A percentile compares a stretch with the other conserved stretches of the same genome.
These are phyloP conservation scores for Cheirogaleus medius DNA, from an alignment of 2,113 vertebrate genomes.

Conservation along the genomic window DNA sequence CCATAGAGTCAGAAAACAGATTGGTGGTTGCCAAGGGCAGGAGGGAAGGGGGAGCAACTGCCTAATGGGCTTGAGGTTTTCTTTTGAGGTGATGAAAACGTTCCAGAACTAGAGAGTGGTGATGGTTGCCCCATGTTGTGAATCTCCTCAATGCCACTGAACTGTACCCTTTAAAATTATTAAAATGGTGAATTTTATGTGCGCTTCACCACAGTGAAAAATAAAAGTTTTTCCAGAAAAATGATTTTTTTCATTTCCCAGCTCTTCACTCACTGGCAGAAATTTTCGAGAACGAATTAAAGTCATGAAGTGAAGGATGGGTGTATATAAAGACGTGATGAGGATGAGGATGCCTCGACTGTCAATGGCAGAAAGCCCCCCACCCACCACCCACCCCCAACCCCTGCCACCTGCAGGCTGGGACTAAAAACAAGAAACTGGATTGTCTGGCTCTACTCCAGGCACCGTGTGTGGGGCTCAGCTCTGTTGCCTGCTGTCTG, in stretches of 20 bases:
- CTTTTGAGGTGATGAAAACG: background rate
- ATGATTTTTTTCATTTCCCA: background rate
- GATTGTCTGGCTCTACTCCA: background rate
- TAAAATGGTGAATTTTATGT: background rate
- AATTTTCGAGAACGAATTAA: background rate
- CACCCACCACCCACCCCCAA: too few species aligned
- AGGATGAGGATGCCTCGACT: too few species aligned
- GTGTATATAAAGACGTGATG: background rate
- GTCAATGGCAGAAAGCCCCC: background rate
- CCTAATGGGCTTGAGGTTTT: background rate
- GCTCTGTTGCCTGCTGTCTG: background rate
- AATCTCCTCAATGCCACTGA: background rate
- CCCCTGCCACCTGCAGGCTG: background rate
- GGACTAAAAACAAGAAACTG: background rate
- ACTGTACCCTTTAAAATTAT: background rate
- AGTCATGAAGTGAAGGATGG: background rate
- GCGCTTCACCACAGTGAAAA: background rate
- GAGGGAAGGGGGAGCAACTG: background rate
- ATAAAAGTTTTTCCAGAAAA: background rate
- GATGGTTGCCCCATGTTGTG: too few species aligned
- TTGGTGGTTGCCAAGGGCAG: background rate
- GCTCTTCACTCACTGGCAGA: background rate
- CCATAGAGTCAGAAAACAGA: background rate
- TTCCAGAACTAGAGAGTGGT: background rate
- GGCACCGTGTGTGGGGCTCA: fast-evolving